A percentile compares a stretch with the other conserved stretches of the same genome.
These are phyloP conservation scores for Arenaria interpres DNA, from an alignment of 2,113 vertebrate genomes.

Conservation along the genomic window DNA sequence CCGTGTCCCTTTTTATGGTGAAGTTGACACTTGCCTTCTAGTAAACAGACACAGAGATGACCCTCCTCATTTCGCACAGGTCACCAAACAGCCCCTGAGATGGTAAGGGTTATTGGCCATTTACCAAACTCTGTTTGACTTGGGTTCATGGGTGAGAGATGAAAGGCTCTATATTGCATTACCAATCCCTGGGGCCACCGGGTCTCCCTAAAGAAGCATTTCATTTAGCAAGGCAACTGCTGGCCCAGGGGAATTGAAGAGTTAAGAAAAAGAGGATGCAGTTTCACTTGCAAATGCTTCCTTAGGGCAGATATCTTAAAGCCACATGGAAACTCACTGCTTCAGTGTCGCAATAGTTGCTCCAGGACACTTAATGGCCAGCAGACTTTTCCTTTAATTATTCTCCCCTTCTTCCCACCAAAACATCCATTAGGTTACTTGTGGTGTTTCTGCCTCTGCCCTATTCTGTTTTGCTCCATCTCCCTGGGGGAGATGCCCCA, in stretches of 20 bases:
- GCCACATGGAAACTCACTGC: background rate
- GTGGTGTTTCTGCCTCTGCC: background rate
- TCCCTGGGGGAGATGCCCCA: background rate
- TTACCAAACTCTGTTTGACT: conserved; percentile 63
- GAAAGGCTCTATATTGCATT: conserved; percentile 47
- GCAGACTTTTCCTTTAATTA: background rate
- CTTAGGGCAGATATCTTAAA: conserved; percentile 36
- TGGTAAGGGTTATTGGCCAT: conserved; percentile 49
- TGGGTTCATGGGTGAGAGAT: conserved; percentile 55
- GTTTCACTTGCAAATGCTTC: background rate
- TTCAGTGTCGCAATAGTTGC: background rate
- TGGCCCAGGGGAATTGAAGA: background rate
- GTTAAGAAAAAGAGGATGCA: conserved; percentile 1
- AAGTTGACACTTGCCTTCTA: conserved; percentile 47
- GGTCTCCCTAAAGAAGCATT: conserved; percentile 13
- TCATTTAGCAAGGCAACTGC: conserved; percentile 16
- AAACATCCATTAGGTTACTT: background rate
- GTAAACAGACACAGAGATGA: conserved; percentile 54
- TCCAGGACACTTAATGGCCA: background rate
- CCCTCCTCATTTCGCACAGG: conserved; percentile 53
- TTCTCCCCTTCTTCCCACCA: background rate
- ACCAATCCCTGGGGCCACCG: background rate
- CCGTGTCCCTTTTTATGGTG: conserved; percentile 13
- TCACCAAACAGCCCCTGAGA: conserved; percentile 42
- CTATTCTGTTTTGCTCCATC: background rate